Evolutionary conservation across 1,140 invertebrate species (phyloP), one percentile per base, ranked within the genome.

Genomic region (Pachyrhynchus sulphureomaculatus): DNA sequence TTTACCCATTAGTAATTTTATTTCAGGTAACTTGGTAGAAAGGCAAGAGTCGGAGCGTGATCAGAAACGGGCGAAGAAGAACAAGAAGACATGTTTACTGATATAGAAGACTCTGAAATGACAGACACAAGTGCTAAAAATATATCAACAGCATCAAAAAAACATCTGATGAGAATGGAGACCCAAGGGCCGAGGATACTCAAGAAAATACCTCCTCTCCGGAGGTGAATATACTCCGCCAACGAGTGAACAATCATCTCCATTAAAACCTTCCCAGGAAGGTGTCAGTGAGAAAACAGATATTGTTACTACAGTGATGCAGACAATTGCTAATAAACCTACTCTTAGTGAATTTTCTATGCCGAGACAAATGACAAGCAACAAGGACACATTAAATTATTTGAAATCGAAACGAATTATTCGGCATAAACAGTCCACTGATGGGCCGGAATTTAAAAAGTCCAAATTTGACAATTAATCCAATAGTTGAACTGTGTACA

Each of bases 391-490:
- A 33, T 62, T 76, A 49, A 73, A 69, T 17, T 74, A 73, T 60
- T 65, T 76, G 41, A 75, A 75, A 65, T 65, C 75, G 4, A 76
- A 76, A 61, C 62, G 73, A 18, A 75, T 75, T 42, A 56, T 65
- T 34, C 65, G 69, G 49, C 70, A 70, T 62, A 75, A 73, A 65
- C 17, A 26, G 3, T 54, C 29, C 18, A n/a, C 15, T 3, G 65
- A 63, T 8, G 55, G 34, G 9, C 51, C 65, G 0, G 49, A 44
- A 21, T n/a, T 47, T 4, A 66, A 66, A 44, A 66, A 66, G 24
- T 18, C 37, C 26, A 63, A 63, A 63, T 26, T 57, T 10, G 54
- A 51, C 29, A 20, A 17, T 2, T 49, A 21, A 49, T 17, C 4
- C 29, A 34, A 34, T 34, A 18, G 13, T 37, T 13, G 29, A 15